Base-by-base conservation (phyloP, 2,888 invertebrate species). In the Argyresthia goedartella region DNA sequence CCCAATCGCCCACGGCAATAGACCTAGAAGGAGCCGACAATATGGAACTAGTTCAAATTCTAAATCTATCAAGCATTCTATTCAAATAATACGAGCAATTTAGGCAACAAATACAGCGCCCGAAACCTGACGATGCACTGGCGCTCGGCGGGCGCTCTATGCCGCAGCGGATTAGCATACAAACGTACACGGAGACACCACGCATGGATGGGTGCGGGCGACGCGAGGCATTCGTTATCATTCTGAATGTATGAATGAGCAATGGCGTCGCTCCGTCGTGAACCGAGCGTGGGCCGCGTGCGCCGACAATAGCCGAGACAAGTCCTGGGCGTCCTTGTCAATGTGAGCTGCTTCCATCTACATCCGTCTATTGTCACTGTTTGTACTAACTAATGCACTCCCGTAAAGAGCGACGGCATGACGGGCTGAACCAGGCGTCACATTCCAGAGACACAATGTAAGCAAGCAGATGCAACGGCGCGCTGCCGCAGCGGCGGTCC, bases 191-290 rank as follows among this genome's bases (percentile, higher is more conserved):
- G 71, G 72, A 75, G 76, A 76, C 73, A 73, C 54, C 47, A 66
- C 69, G 69, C 71, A 63, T 70, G 70, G 71, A 76, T 81, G 80
- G 85, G 85, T 76, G 84, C 81, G 84, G 84, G 81, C 77, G 80
- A 76, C 69, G 63, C 64, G 63, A 64, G 70, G 73, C 69, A 73
- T 79, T 82, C 78, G 84, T 84, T 84, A 81, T 86, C 74, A 82
- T 82, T 81, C 81, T 81, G 81, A 84, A 86, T 86, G 85, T 82
- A 85, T 86, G 85, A 86, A 85, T 86, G 85, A 82, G 82, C 78
- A 85, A 80, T 81, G 69, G 75, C 70, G 58, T 73, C 69, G 76
- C 63, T 61, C n/a, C 76, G 74, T 69, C n/a, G n/a, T 68, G 74
- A 70, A 69, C 68, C 68, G 58, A 61, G 84, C 82, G 84, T 81